Base-by-base conservation (phyloP, 2,888 invertebrate species). In the Acrobasis repandana region DNA sequence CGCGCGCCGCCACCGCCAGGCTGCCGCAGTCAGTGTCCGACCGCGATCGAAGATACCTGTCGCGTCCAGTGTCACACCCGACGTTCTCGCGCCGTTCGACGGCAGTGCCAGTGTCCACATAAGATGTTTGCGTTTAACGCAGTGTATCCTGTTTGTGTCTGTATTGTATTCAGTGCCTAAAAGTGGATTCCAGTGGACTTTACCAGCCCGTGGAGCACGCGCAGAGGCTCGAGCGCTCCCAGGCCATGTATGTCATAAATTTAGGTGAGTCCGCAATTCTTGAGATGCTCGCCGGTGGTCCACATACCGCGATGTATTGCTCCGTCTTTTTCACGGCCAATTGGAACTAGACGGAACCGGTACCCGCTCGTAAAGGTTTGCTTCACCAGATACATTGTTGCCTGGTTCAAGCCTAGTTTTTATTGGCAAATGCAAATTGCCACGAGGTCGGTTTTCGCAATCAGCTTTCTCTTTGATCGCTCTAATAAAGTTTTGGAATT, bases 201-300 rank as follows among this genome's bases (percentile, higher is more conserved):
- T 92, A 90, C 80, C 88, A 82, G 86, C 87, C 90, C 84, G 90
- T 90, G 87, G 91, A 90, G 90, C 91, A 86, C 83, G 85, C 90
- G 77, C 83, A 86, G 75, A 86, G 89, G 85, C 88, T 90, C 84
- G 88, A 90, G 86, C 90, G 91, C 89, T 90, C 91, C 83, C 91
- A 86, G 89, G 91, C 90, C 83, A 92, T 92, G 92, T 92, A 92
- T 90, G 92, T 92, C 90, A 90, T 92, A 72, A 92, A 92, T 90
- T 88, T 92, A 89, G 92, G 92, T 92, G 86, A 91, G 92, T 89
- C 85, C 85, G 85, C 83, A 79, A 74, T 79, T 77, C 75, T 79
- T 62, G 80, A 70, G 75, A 75, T 76, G 76, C 79, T 76, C 75
- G 66, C 71, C 73, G 74, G 69, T 74, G 82, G 75, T 81, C 81